Conservation (phyloP, 2,113 vertebrate species). For the Macrotis lagotis region DNA sequence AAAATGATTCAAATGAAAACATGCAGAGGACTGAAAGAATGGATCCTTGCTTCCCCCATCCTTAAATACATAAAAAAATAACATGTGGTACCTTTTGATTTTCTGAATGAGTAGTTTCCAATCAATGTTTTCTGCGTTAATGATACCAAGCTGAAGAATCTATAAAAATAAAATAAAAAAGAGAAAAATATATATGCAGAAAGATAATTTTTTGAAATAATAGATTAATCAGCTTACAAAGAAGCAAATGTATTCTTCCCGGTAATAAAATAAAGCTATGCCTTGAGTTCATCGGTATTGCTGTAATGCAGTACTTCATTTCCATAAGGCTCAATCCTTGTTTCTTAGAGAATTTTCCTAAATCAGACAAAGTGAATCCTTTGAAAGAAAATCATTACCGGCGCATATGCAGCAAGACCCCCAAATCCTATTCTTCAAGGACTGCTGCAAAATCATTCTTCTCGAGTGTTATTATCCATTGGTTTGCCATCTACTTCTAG, state of each 20-base stretch:
- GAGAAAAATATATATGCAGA: slow-evolving; percentile 32
- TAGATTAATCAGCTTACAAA: slow-evolving; percentile 50
- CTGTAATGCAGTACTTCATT: slow-evolving; percentile 61
- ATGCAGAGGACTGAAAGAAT: slow-evolving; percentile 18
- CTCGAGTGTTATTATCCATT: slow-evolving; percentile 67
- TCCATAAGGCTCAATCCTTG: slow-evolving; percentile 54
- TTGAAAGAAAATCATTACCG: slow-evolving; percentile 81
- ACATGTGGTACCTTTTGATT: slow-evolving; percentile 82
- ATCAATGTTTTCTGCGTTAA: slow-evolving; percentile 61
- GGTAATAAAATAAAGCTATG: slow-evolving; percentile 66
- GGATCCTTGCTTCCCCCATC: slow-evolving; percentile 28
- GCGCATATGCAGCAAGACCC: slow-evolving; percentile 72
- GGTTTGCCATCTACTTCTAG: slow-evolving; percentile 78
- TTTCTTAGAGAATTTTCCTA: slow-evolving; percentile 66
- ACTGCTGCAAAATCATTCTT: slow-evolving; percentile 80
- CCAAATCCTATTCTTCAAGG: slow-evolving; percentile 79
- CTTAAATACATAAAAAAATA: slow-evolving; percentile 67
- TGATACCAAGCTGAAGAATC: slow-evolving; percentile 76
- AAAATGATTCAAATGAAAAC: slow-evolving; percentile 59
- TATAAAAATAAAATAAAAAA: slow-evolving; percentile 75
- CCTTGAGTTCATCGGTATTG: slow-evolving; percentile 60
- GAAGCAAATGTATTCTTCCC: slow-evolving; percentile 64
- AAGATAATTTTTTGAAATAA: slow-evolving; percentile 49
- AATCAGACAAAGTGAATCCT: slow-evolving; percentile 72
- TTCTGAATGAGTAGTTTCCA: slow-evolving; percentile 78